Base-by-base conservation (phyloP, 2,113 vertebrate species). In the Egretta garzetta region DNA sequence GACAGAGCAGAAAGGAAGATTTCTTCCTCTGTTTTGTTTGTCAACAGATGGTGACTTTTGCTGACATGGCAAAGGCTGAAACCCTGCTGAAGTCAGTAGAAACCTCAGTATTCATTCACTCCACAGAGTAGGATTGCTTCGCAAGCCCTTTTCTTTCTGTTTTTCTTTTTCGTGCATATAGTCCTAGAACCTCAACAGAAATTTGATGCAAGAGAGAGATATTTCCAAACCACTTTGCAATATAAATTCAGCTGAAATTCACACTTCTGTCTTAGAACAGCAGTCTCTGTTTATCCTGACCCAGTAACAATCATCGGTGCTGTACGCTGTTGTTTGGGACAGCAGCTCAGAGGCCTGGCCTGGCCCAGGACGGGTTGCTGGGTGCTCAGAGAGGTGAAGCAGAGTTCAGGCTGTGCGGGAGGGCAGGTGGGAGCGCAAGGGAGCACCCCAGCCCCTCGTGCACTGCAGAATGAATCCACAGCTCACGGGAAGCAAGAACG, bases 11-110 rank as follows among this genome's bases (percentile, higher is more conserved):
- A 91, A 93, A 89, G 33, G 50, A 68, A 56, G 11, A 63, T 92
- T 81, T 84, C 66, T 37, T 86, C 18, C 50, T 79, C 52, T 77
- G 39, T 43, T 88, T 91, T 90, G 21, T 80, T 90, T 93, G 52
- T 94, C 70, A 96, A 85, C 52, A 94, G 53, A 63, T 79, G 86
- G n/a, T 39, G 35, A 72, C 27, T 91, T 92, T 79, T 91, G 73
- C 60, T 81, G 84, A 73, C 30, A 56, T 32, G 45, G 39, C 28
- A 72, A 87, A 96, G 53, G 43, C 35, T 72, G 64, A 87, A 84
- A 63, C 3, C 9, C 27, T 53, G 11, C 52, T 58, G 53, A 93
- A 81, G 33, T 62, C 62, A 59, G 47, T 14, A 72, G 62, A 72
- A 94, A 52, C 26, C 20, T 91, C 85, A 53, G 33, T 30, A 79